A percentile compares a stretch with the other conserved stretches of the same genome.
Conservation (phyloP, 2,888 invertebrate species). For the Chalcosyrphus nemorum region DNA sequence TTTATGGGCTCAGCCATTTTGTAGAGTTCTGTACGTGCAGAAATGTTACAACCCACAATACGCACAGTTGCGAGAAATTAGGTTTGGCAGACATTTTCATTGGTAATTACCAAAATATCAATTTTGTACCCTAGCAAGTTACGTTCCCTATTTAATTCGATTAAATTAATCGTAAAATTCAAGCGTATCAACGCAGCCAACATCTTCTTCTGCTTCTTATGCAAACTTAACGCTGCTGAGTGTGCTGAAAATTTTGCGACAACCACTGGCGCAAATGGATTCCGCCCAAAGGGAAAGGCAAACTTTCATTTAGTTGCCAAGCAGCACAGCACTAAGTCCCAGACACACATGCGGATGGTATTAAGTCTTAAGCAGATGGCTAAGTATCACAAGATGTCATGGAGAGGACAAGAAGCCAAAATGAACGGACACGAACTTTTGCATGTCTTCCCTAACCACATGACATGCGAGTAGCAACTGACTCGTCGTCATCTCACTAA, state of each 20-base stretch:
- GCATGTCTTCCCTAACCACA: conserved; percentile 45
- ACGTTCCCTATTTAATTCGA: conserved; percentile 52
- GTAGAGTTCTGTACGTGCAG: too few species aligned
- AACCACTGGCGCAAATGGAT: conserved; percentile 21
- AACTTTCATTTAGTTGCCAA: conserved; percentile 12
- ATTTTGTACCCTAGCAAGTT: conserved; percentile 37
- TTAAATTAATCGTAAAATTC: conserved; percentile 55
- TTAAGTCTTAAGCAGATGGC: conserved; percentile 48
- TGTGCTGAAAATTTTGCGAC: conserved; percentile 26
- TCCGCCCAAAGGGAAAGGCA: background rate
- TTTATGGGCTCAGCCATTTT: too few species aligned
- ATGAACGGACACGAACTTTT: conserved; percentile 48
- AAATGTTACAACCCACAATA: too few species aligned
- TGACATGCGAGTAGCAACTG: conserved; percentile 39
- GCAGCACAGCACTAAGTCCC: background rate
- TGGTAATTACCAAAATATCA: conserved; percentile 43
- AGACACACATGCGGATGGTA: conserved; percentile 34
- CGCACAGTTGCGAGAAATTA: too few species aligned
- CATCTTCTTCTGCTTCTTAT: conserved; percentile 14
- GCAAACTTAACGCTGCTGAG: conserved; percentile 34
- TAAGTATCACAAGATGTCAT: conserved; percentile 48
- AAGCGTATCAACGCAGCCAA: conserved; percentile 39
- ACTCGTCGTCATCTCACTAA: conserved; percentile 8
- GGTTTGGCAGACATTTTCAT: conserved; percentile 49
- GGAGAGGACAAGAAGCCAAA: conserved; percentile 41